Base-by-base conservation (phyloP, 2,888 invertebrate genomes). In the Seladonia tumulorum region DNA sequence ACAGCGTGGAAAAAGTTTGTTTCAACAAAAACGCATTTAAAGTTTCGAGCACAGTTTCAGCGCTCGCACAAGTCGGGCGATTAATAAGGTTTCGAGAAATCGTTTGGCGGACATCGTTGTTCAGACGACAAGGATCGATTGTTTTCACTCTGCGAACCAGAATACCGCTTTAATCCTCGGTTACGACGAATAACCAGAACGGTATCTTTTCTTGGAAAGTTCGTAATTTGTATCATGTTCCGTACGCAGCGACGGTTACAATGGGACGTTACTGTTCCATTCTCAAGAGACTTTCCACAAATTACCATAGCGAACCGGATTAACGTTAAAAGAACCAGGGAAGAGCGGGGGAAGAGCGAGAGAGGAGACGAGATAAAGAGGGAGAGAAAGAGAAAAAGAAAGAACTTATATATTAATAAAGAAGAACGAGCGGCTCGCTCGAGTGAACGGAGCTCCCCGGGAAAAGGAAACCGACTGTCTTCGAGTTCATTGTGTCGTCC, bases 401-500 rank as follows among this genome's bases (percentile, higher is more conserved):
- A 63, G 16, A 7, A 7, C 16, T 25, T 14, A 63, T 14, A 63
- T 63, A 63, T 29, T 63, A 63, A 63, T 63, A 63, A 63, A 63
- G 29, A 63, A 63, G 60, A 63, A 63, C 60, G 60, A 63, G 60
- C 60, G 29, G 60, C 60, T n/a, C n/a, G 53, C 25, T 16, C 10
- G n/a, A 74, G 45, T 53, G 66, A 72, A 53, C 45, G 39, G 35
- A 68, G 68, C 60, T 63, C 60, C 60, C 25, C 12, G 68, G 22
- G 22, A 68, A 68, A 68, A 39, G 39, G 22, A 12, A 35, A 39
- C 39, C 68, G 68, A 71, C 63, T 72, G 42, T 60, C 82, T 29
- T 70, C 63, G 57, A 75, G 45, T 45, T 75, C 45, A 68, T 39
- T 39, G 68, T 68, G 39, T 35, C 68, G 68, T 39, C 68, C 39